phyloP scores from a whole-genome alignment of 1,140 invertebrate species.

The Drosophila albomicans region DNA sequence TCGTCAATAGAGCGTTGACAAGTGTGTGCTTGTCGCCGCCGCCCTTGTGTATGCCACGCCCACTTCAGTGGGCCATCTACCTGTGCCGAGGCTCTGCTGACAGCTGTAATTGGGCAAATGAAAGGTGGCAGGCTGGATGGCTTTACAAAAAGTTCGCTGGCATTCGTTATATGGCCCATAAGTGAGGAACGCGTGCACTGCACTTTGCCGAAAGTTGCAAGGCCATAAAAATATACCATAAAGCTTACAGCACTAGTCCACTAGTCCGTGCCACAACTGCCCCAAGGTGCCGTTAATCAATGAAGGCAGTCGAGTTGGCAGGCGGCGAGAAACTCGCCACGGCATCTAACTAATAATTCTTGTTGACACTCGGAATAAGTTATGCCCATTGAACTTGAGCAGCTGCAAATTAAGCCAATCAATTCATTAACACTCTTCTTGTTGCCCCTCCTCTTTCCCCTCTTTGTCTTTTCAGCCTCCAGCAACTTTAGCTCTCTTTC shows the following conservation, averaged over 20 bases:
- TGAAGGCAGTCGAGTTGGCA: constrained; percentile 35
- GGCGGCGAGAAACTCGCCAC: constrained; percentile 9
- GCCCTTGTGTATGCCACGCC: constrained; percentile 51
- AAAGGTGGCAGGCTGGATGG: constrained; percentile 53
- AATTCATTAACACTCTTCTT: constrained; percentile 66
- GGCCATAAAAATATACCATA: constrained; percentile 76
- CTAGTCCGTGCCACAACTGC: background rate
- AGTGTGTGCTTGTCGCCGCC: constrained; percentile 57
- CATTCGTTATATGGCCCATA: constrained; percentile 72
- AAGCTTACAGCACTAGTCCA: constrained; percentile 27
- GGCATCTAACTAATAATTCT: constrained; percentile 69
- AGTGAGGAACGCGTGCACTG: constrained; percentile 51
- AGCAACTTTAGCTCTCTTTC: background rate
- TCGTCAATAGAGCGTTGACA: constrained; percentile 74
- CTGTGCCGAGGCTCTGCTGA: constrained; percentile 14
- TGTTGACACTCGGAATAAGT: constrained; percentile 72
- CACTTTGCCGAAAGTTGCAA: constrained; percentile 68
- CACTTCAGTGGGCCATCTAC: constrained; percentile 52
- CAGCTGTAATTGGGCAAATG: constrained; percentile 75
- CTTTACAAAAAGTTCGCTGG: constrained; percentile 53
- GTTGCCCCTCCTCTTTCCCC: background rate
- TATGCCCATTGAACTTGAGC: constrained; percentile 68
- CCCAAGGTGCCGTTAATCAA: constrained; percentile 72
- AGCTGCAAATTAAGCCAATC: constrained; percentile 74
- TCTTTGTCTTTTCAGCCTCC: background rate